These are phyloP conservation scores for Halocaridina rubra DNA, from an alignment of 2,888 invertebrate species.

Conservation along the genomic window DNA sequence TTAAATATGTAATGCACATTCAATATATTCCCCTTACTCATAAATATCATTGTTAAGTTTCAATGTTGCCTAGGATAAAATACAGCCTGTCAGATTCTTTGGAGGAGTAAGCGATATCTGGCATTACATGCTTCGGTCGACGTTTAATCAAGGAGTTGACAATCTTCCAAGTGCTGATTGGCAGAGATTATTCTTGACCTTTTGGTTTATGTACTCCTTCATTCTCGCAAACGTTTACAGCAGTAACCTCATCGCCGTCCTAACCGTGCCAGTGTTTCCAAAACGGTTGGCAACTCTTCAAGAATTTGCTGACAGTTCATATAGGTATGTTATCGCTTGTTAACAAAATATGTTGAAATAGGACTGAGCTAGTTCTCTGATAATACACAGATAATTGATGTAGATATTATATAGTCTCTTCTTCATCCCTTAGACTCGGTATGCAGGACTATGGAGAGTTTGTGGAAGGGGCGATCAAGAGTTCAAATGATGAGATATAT, in stretches of 20 bases:
- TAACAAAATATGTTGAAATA: no score
- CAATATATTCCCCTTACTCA: no score
- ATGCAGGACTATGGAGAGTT: neutral
- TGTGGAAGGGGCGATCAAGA: neutral
- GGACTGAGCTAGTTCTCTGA: no score
- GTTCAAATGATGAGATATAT: neutral
- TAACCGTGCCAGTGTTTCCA: neutral
- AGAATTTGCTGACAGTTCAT: neutral
- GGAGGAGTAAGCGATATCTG: neutral
- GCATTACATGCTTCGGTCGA: neutral
- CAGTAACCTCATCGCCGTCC: neutral
- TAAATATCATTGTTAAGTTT: no score
- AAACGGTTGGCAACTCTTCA: neutral
- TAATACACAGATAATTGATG: no score
- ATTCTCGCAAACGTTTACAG: neutral
- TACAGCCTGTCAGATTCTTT: neutral
- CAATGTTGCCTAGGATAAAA: neutral
- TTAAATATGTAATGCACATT: no score
- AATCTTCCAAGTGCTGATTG: neutral
- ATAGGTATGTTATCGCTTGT: no score
- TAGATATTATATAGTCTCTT: neutral
- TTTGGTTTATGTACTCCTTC: neutral
- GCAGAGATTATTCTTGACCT: neutral
- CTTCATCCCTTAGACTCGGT: neutral
- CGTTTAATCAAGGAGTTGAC: neutral